phyloP scores from a whole-genome alignment of 2,888 invertebrate genomes.

The Toxonevra muliebris region DNA sequence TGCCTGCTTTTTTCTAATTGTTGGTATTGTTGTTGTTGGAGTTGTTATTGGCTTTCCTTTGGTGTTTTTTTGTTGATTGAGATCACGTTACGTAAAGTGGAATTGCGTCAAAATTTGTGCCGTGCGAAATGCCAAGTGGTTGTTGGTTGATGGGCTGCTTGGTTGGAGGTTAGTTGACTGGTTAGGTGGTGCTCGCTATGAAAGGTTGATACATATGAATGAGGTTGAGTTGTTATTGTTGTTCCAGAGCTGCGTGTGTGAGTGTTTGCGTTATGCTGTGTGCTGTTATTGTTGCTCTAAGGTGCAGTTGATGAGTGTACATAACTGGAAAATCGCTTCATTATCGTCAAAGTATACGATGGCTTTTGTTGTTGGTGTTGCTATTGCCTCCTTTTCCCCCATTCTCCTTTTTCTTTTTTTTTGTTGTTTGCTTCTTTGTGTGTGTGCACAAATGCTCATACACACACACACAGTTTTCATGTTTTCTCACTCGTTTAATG shows the following conservation, averaged over 20 bases:
- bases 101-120: conserved; percentile 53
- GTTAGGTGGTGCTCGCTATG: too few species aligned
- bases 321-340: conserved; percentile 60
- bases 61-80: conserved; percentile 47
- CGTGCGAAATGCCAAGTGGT: conserved; percentile 31
- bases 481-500: neutral
- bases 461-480: neutral
- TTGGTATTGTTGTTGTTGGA: conserved; percentile 17
- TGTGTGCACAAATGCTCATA: neutral
- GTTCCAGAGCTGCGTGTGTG: conserved; percentile 32
- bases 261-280: too few species aligned
- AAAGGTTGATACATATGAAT: too few species aligned
- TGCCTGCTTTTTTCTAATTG: conserved; percentile 24
- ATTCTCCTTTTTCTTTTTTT: conserved; percentile 11
- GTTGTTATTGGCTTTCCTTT: conserved; percentile 7
- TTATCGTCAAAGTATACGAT: conserved; percentile 42
- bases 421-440: neutral
- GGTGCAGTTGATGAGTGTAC: conserved; percentile 59
- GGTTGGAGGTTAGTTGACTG: neutral
- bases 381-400: conserved; percentile 20
- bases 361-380: conserved; percentile 12
- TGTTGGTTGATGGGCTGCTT: neutral
- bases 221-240: conserved; percentile 13
- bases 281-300: conserved; percentile 23
- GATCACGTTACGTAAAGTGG: conserved; percentile 59